Conservation (phyloP, 2,113 vertebrate species). For the Corythornis vintsioides region DNA sequence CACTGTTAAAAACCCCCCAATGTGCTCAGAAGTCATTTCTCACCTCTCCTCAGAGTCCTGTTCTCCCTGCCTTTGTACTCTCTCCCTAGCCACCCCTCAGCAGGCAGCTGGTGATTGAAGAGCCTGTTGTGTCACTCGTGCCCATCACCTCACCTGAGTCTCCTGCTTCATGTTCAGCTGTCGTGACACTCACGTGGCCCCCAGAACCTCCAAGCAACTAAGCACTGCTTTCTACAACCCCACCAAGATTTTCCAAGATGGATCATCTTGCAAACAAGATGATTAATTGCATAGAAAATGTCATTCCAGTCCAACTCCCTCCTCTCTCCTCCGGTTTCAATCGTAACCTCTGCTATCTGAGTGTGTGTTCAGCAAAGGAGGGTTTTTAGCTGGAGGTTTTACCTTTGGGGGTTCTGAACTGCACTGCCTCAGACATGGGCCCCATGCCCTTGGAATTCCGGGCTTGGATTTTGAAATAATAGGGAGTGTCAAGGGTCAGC, state of each 20-base stretch:
- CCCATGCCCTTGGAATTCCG: constrained; percentile 99
- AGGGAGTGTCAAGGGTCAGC: constrained; percentile 93
- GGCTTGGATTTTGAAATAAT: constrained; percentile 99
- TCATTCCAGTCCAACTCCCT: not conserved
- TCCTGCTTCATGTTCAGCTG: no score
- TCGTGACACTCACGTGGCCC: not conserved
- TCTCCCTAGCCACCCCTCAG: not conserved
- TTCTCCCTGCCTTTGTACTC: not conserved
- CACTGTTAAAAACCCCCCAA: not conserved
- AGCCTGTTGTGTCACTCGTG: not conserved
- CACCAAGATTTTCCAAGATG: no score
- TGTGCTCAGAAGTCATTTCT: not conserved
- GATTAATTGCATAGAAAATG: fast-evolving
- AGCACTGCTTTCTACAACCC: not conserved
- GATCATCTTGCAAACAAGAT: not conserved
- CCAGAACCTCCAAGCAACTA: not conserved
- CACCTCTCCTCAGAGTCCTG: not conserved
- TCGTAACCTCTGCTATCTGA: not conserved
- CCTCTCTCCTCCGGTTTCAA: not conserved
- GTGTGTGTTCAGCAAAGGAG: not conserved
- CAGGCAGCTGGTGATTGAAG: not conserved
- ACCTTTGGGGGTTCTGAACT: constrained; percentile 98
- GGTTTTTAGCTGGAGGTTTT: not conserved
- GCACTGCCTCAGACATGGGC: constrained; percentile 95
- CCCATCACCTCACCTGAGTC: no score